phyloP scores from a whole-genome alignment of 2,888 invertebrate genomes.

The Dioctria linearis region DNA sequence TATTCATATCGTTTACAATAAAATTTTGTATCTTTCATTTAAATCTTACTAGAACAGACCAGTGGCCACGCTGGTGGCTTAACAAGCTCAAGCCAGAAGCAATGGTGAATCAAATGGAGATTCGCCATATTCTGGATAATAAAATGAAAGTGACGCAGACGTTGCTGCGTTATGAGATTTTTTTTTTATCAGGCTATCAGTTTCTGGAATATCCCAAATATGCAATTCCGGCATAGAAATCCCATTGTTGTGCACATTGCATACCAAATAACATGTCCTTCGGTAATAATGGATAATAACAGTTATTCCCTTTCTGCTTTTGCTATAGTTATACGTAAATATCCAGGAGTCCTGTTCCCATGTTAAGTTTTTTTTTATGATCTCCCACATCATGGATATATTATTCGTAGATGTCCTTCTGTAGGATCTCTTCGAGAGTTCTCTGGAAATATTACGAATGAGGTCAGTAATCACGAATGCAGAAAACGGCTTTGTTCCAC shows the following conservation, averaged over 20 bases:
- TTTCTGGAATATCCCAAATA: not conserved
- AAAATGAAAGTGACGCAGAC: constrained; percentile 7
- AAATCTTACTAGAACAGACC: constrained; percentile 1
- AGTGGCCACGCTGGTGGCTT: not conserved
- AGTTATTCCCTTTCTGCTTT: constrained; percentile 33
- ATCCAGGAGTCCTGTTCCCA: not conserved
- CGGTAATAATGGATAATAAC: constrained; percentile 11
- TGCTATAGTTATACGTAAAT: not conserved
- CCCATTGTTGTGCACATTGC: not conserved
- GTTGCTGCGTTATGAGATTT: not conserved
- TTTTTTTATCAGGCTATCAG: constrained; percentile 15
- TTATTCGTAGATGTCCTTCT: not conserved
- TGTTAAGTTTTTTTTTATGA: not conserved
- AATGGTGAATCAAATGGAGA: not conserved
- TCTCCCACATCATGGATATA: too few relatives aligned
- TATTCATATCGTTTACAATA: constrained; percentile 14
- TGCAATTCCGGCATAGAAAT: not conserved
- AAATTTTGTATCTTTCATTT: constrained; percentile 19
- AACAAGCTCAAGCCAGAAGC: not conserved
- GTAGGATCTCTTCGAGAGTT: not conserved
- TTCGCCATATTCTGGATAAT: not conserved
- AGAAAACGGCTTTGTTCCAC: not conserved
- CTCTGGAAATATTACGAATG: not conserved
- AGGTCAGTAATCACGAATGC: constrained; percentile 22
- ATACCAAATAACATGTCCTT: not conserved